phyloP scores from a whole-genome alignment of 2,888 invertebrate species.

The Xestia sexstrigata region DNA sequence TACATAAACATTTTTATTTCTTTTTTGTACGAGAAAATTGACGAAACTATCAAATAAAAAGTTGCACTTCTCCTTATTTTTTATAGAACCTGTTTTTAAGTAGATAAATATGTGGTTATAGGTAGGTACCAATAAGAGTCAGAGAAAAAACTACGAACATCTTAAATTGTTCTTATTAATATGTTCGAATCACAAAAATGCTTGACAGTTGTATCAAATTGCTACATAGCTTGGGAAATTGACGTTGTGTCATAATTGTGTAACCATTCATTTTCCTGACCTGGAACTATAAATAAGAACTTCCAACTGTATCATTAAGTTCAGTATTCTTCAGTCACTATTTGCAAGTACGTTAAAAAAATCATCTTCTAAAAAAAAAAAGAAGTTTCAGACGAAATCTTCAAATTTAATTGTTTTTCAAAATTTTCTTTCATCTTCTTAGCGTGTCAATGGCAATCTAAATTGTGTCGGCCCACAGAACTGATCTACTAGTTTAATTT shows the following conservation, averaged over 20 bases:
- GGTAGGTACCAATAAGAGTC: too few relatives aligned
- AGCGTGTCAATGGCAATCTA: too few relatives aligned
- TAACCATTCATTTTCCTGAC: neutral
- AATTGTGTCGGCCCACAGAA: too few relatives aligned
- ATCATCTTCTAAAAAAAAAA: too few relatives aligned
- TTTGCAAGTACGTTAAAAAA: neutral
- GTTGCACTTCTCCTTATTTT: neutral
- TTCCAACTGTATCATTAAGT: neutral
- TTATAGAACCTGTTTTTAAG: neutral
- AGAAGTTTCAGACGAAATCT: too few relatives aligned
- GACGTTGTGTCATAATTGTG: neutral
- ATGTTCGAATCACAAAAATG: neutral
- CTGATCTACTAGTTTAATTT: too few relatives aligned
- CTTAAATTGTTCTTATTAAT: too few relatives aligned
- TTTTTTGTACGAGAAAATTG: neutral
- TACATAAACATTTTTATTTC: too few relatives aligned
- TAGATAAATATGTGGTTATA: neutral
- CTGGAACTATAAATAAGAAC: neutral
- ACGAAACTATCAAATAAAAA: neutral
- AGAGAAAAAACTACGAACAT: too few relatives aligned
- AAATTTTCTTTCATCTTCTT: too few relatives aligned
- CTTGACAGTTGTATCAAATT: neutral
- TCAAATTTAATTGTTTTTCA: too few relatives aligned
- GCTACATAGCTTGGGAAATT: neutral
- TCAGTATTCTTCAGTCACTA: neutral